These are phyloP conservation scores for Campodea augens DNA, from an alignment of 1,140 invertebrate genomes.

Conservation along the genomic window DNA sequence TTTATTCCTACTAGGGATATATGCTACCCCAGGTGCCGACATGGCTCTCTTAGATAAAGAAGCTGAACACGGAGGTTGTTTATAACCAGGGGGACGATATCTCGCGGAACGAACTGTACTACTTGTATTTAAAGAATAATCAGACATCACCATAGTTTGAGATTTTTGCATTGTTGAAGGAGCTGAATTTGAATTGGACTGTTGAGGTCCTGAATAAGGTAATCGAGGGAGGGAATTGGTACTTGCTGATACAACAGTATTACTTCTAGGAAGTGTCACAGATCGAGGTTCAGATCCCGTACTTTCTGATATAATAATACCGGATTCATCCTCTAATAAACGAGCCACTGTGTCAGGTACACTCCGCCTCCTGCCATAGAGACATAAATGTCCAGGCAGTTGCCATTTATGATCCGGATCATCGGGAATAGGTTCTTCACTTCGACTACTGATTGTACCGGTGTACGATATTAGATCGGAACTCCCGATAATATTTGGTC, in stretches of 20 bases:
- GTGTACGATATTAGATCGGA: not conserved
- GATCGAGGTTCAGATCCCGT: slow-evolving; percentile 26
- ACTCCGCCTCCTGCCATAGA: slow-evolving; percentile 39
- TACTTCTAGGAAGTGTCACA: slow-evolving; percentile 40
- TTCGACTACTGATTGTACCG: not conserved
- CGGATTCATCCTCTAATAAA: slow-evolving; percentile 35
- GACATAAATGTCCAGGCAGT: too few relatives aligned
- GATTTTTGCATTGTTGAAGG: slow-evolving; percentile 41
- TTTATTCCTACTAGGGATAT: too few relatives aligned
- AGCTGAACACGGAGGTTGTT: slow-evolving; percentile 21
- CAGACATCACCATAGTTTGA: slow-evolving; percentile 32
- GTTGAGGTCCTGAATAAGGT: slow-evolving; percentile 33
- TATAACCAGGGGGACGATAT: slow-evolving; percentile 63
- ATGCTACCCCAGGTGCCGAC: slow-evolving; percentile 36
- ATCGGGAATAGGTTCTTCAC: not conserved
- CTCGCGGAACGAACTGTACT: slow-evolving; percentile 52
- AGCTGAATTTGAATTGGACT: slow-evolving; percentile 20
- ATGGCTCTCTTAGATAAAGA: slow-evolving; percentile 41
- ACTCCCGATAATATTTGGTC: not conserved
- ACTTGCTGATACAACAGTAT: slow-evolving; percentile 28
- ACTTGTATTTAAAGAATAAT: slow-evolving; percentile 8
- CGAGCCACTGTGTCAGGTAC: slow-evolving; percentile 45
- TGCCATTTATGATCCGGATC: not conserved
- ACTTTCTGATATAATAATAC: slow-evolving; percentile 38
- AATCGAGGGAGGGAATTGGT: slow-evolving; percentile 54